Evolutionary conservation across 2,888 invertebrate species (phyloP).

Genomic region (Bembecia ichneumoniformis): DNA sequence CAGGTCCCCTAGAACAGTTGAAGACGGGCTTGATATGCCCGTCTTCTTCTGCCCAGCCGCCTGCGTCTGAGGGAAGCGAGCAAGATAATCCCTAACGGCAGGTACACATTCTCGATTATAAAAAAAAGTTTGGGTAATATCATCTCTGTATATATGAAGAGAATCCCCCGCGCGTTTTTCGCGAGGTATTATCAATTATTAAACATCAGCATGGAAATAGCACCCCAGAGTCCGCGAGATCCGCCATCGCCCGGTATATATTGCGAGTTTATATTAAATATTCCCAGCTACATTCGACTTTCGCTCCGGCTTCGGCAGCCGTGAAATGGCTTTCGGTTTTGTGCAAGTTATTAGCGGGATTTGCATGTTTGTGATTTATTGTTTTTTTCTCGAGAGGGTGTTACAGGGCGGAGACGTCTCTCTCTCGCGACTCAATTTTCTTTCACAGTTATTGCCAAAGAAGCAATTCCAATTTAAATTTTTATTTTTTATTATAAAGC

Average conservation of each 20-base stretch:
- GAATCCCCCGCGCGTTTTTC: conserved; percentile 60
- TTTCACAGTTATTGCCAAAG: neutral
- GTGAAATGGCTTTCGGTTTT: conserved; percentile 71
- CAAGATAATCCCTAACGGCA: too few relatives aligned
- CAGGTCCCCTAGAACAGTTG: too few relatives aligned
- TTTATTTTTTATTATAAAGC: too few relatives aligned
- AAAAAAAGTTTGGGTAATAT: conserved; percentile 17
- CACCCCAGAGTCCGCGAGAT: conserved; percentile 61
- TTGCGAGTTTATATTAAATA: conserved; percentile 66
- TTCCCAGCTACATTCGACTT: conserved; percentile 45
- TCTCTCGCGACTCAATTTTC: neutral
- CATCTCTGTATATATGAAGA: conserved; percentile 29
- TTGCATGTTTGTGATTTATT: conserved; percentile 71
- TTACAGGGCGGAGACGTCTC: neutral
- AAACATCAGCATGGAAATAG: conserved; percentile 72
- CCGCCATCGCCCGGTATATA: conserved; percentile 44
- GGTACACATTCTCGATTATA: too few relatives aligned
- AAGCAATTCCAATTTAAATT: too few relatives aligned
- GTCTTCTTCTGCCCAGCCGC: too few relatives aligned
- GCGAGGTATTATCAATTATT: conserved; percentile 73
- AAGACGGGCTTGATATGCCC: too few relatives aligned
- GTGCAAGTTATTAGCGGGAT: conserved; percentile 70
- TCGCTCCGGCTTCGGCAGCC: conserved; percentile 30
- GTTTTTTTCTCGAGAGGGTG: conserved; percentile 35
- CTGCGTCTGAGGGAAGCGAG: neutral